These are phyloP conservation scores for Mormyrus proboscirostris DNA, from an alignment of 2,797 vertebrate species.

Conservation along the genomic window DNA sequence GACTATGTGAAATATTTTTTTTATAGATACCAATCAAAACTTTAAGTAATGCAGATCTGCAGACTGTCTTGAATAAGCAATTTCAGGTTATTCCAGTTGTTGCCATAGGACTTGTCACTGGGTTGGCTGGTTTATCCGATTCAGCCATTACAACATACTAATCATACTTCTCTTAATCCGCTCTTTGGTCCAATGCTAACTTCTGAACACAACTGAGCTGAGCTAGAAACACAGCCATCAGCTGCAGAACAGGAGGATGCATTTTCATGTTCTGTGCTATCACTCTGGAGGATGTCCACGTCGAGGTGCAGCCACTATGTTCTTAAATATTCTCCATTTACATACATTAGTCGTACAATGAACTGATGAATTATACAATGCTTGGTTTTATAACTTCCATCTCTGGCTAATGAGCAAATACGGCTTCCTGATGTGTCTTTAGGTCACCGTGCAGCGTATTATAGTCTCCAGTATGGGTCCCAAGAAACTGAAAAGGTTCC, in stretches of 20 bases:
- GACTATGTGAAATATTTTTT: background rate
- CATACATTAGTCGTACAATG: background rate
- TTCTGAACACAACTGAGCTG: background rate
- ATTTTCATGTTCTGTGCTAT: background rate
- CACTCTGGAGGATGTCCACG: background rate
- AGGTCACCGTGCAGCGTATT: background rate
- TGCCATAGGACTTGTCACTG: background rate
- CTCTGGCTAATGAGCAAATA: background rate
- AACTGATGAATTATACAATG: background rate
- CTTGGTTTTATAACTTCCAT: background rate
- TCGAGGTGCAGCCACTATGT: background rate
- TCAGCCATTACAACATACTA: background rate
- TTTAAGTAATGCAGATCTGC: background rate
- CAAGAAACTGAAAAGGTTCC: background rate
- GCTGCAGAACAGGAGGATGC: background rate
- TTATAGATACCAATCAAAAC: background rate
- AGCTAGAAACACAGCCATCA: background rate
- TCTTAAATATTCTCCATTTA: background rate
- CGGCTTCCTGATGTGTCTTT: background rate
- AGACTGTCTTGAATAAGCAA: background rate
- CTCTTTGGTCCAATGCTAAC: background rate
- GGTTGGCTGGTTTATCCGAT: background rate
- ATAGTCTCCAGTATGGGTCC: background rate
- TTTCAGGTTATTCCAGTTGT: background rate
- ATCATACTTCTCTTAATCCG: background rate